Base-by-base conservation (phyloP, 2,888 invertebrate genomes). In the Diaperis boleti region DNA sequence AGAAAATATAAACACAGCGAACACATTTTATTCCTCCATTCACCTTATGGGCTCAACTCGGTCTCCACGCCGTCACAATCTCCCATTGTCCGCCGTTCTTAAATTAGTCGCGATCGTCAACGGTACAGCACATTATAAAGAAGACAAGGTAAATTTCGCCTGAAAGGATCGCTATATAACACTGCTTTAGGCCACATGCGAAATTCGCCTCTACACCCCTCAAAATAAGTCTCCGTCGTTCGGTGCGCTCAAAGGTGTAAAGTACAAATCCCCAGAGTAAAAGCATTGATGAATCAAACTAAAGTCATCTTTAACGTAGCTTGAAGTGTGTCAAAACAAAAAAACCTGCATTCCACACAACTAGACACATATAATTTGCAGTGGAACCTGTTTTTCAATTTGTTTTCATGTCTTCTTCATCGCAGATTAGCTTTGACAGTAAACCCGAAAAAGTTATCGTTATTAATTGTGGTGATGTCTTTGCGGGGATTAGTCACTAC, bases 321-420 rank as follows among this genome's bases (percentile, higher is more conserved):
- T 54, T 62, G 62, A 64, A 68, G 57, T 68, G 65, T 67, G 68
- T 68, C 68, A 68, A 65, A 64, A 64, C 63, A 68, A 75, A 73
- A 76, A 33, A 76, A 75, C 74, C 73, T 73, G 74, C 76, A 77
- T 77, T 77, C 76, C 76, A 69, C 62, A 59, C 71, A 66, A 71
- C 68, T 72, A 75, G 69, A 72, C 74, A 75, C 72, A 72, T 71
- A 76, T 74, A 75, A 75, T 76, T 75, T 75, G 74, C 74, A 74
- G 69, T 70, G 39, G 71, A 77, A 76, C 76, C 75, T 74, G 78
- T 77, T 78, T 76, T 74, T 74, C 75, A 75, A 76, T 76, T 74
- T 74, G 71, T 73, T 76, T 74, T 76, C 74, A 73, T 74, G 70
- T 72, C 71, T 72, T 74, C 71, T 74, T 74, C 72, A 72, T 70